Evolutionary conservation across 2,113 vertebrate species (phyloP).

Genomic region (Guaruba guarouba): DNA sequence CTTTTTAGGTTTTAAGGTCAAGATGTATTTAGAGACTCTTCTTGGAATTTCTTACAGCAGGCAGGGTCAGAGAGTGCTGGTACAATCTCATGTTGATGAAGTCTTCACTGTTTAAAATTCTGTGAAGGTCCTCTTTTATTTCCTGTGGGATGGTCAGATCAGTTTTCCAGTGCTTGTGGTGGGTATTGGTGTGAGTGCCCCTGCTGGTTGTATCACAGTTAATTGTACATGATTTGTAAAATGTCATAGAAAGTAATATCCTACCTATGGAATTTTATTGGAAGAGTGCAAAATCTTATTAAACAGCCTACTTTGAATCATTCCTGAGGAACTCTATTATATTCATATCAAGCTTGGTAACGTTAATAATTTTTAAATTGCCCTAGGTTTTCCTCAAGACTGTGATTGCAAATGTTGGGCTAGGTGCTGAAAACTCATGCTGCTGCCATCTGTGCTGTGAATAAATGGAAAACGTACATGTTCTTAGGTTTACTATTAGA

Average conservation of each 20-base stretch:
- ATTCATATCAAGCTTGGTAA: background rate
- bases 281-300: background rate
- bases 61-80: background rate
- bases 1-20: background rate
- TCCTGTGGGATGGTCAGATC: background rate
- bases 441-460: constrained; percentile 62
- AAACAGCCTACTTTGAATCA: background rate
- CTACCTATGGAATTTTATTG: background rate
- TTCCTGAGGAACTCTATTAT: background rate
- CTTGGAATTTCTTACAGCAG: background rate
- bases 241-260: background rate
- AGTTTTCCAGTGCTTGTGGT: background rate
- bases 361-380: background rate
- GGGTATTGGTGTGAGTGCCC: background rate
- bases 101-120: background rate
- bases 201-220: background rate
- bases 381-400: background rate
- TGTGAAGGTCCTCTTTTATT: background rate
- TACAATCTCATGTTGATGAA: background rate
- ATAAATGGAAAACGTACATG: constrained; percentile 3
- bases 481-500: constrained; percentile 27
- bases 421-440: constrained; percentile 30
- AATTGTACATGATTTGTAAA: accelerated
- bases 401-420: constrained; percentile 4
- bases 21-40: background rate